Conservation (phyloP, 2,888 invertebrate genomes). For the Zygogramma bicolorata region DNA sequence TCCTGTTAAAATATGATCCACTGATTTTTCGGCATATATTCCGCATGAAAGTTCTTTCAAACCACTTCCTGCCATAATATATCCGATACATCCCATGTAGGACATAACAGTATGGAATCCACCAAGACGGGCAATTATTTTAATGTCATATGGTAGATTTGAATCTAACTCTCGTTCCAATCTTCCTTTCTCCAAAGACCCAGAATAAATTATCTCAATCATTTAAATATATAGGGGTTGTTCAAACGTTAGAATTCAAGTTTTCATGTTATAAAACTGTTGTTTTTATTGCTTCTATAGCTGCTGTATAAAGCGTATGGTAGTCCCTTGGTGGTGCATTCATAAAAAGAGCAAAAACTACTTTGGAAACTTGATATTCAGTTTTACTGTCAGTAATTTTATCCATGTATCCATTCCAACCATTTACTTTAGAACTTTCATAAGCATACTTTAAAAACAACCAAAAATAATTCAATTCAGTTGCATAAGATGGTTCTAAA, state of each 20-base stretch:
- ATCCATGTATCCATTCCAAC: too few relatives aligned
- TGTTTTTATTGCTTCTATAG: constrained; percentile 33
- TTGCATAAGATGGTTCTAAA: too few relatives aligned
- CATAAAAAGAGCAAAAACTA: constrained; percentile 42
- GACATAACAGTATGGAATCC: constrained; percentile 56
- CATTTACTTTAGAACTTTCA: too few relatives aligned
- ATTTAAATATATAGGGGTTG: constrained; percentile 51
- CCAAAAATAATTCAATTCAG: too few relatives aligned
- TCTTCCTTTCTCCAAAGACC: too few relatives aligned
- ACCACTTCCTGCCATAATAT: constrained; percentile 52
- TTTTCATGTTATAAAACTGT: constrained; percentile 33
- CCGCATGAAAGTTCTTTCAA: constrained; percentile 42
- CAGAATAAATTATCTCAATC: constrained; percentile 46
- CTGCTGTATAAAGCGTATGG: constrained; percentile 43
- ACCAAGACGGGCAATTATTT: constrained; percentile 44
- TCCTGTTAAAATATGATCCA: too few relatives aligned
- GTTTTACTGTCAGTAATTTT: too few relatives aligned
- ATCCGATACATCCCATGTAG: constrained; percentile 53
- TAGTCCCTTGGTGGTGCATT: constrained; percentile 41
- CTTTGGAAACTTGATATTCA: constrained; percentile 17
- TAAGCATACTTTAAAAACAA: too few relatives aligned
- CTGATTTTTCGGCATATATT: constrained; percentile 52
- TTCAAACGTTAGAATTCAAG: constrained; percentile 45
- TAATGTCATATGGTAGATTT: constrained; percentile 49
- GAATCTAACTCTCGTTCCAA: too few relatives aligned